Base-by-base conservation (phyloP, 2,113 vertebrate genomes). In the Heptranchias perlo region DNA sequence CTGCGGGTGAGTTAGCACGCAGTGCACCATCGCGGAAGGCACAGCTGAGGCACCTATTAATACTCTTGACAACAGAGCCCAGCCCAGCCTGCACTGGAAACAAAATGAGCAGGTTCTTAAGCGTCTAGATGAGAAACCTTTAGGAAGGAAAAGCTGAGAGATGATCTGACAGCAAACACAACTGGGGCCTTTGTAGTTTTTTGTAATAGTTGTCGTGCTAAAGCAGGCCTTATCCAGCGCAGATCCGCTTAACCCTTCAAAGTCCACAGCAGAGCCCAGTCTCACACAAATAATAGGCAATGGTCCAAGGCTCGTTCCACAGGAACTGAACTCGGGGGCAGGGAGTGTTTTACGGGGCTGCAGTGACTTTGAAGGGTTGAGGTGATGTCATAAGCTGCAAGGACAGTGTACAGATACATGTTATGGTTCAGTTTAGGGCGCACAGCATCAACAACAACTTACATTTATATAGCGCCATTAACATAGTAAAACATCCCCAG, bases 11-110 rank as follows among this genome's bases (percentile, higher is more conserved):
- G 89, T 64, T 62, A 62, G 89, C 58, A 93, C 1, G 58, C 89
- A 92, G 89, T 61, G 86, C 86, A 89, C 86, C 28, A 89, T 54
- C 86, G 11, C 86, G 52, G 87, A 62, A 39, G 58, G 54, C 89
- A 62, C 89, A 92, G 89, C 89, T 92, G 89, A 62, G 89, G 54
- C 54, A 39, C 89, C 89, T 92, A 92, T 92, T 92, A 92, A 92
- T 92, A 92, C 54, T 92, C 35, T n/a, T 62, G 89, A 62, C 58
- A 92, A 31, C 35, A 21, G 89, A 31, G 54, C 35, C 89, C 35
- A 93, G 89, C 89, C 58, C 58, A 93, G 58, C 89, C 89, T 44
- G 89, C 16, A 39, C 31, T 92, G 87, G n/a, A 92, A 92, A 92
- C 58, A 93, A 64, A 64, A 93, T 93, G 89, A 64, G 89, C 89